Evolutionary conservation across 1,140 invertebrate genomes (phyloP).

Genomic region (Nebria ingens): DNA sequence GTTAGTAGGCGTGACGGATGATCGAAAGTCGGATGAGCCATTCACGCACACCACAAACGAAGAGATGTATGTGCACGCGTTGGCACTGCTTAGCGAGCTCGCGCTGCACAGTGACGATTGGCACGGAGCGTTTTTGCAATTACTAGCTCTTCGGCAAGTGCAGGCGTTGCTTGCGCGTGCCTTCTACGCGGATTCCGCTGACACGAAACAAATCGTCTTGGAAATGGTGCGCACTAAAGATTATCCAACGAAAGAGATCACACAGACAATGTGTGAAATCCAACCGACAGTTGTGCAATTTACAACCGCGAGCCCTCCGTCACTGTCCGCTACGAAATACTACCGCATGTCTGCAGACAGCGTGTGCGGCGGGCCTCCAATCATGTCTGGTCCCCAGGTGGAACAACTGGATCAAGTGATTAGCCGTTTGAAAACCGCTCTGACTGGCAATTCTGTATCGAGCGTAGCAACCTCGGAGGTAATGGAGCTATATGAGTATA

Average conservation of each 20-base stretch:
- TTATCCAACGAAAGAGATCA: constrained; percentile 37
- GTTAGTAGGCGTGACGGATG: not conserved
- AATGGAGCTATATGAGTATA: constrained; percentile 62
- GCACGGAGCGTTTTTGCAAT: constrained; percentile 18
- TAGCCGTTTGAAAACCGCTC: constrained; percentile 12
- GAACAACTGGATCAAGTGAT: constrained; percentile 20
- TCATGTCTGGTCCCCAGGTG: constrained; percentile 19
- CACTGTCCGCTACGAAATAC: not conserved
- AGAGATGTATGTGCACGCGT: constrained; percentile 35
- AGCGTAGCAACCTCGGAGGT: constrained; percentile 50
- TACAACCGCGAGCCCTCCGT: constrained; percentile 11
- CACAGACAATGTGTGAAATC: constrained; percentile 37
- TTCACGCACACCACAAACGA: not conserved
- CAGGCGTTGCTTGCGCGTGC: constrained; percentile 42
- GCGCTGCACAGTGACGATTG: constrained; percentile 35
- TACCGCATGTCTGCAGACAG: not conserved
- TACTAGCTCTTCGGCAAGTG: constrained; percentile 27
- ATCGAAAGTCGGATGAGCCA: not conserved
- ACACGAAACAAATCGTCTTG: constrained; percentile 39
- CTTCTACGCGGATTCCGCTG: constrained; percentile 36
- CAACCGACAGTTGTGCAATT: constrained; percentile 28
- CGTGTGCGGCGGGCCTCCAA: constrained; percentile 4
- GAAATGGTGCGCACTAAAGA: constrained; percentile 33
- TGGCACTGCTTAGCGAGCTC: constrained; percentile 37
- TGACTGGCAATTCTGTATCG: constrained; percentile 31